Base-by-base conservation (phyloP, 2,797 vertebrate species). In the Apodemus agrarius region DNA sequence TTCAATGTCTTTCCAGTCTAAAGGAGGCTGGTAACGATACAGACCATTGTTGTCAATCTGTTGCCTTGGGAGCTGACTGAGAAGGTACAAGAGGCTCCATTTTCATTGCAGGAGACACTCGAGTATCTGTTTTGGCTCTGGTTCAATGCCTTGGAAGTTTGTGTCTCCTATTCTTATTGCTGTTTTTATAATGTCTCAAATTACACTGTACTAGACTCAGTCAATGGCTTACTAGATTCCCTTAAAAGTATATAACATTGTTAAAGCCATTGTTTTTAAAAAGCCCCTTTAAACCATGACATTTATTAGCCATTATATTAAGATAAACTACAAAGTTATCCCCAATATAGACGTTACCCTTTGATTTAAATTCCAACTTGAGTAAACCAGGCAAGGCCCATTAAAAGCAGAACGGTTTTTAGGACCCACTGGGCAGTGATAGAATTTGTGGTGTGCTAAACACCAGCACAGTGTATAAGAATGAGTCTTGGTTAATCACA, bases 351-450 rank as follows among this genome's bases (percentile, higher is more conserved):
- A 95, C 61, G 97, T 96, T 97, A 97, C 91, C 94, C 95, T 97
- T 97, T 96, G 97, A 97, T 97, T 97, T 97, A 98, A 96, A 97
- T 96, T 97, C 87, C 96, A 94, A 65, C 96, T 95, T 96, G 87
- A 97, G 87, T 96, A 97, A 96, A 97, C 91, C 63, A 96, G 90
- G 96, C 83, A 61, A 97, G 92, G 83, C 95, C 75, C 76, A 93
- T 93, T 95, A 97, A 97, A 93, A 97, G 92, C 92, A 81, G 79
- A 94, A 91, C n/a, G 49, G 93, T 34, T 97, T 94, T 94, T 65
- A 96, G 95, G 83, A 83, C 96, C 92, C 96, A 90, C 76, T 79
- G 92, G 97, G 95, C 89, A 96, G 94, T 26, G 89, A 65, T 82
- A 91, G 96, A 92, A 94, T 96, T 65, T 79, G 96, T 92, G 79